Percentiles rank a stretch among this genome's conserved stretches.
phyloP scores from a whole-genome alignment of 1,140 invertebrate species.

The Epicauta chinensis region DNA sequence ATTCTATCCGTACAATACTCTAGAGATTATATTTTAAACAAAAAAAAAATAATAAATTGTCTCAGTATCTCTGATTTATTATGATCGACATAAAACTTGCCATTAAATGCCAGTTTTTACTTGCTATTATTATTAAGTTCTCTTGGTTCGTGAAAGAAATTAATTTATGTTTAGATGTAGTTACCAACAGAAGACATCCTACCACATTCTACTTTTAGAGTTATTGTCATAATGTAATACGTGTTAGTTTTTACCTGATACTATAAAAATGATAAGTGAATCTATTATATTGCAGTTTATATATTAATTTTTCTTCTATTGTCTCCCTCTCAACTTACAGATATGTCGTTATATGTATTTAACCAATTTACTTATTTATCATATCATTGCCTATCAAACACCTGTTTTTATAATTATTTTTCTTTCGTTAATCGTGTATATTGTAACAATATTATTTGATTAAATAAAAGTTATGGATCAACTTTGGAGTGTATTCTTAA shows the following conservation, averaged over 20 bases:
- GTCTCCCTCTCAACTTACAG: slow-evolving; percentile 15
- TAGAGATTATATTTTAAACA: slow-evolving; percentile 7
- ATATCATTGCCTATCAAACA: slow-evolving; percentile 19
- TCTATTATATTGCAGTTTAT: too few species aligned
- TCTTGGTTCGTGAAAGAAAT: neutral
- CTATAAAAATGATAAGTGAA: too few species aligned
- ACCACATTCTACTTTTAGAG: slow-evolving; percentile 20
- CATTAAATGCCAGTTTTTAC: slow-evolving; percentile 39
- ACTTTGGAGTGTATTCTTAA: neutral
- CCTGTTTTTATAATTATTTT: slow-evolving; percentile 15
- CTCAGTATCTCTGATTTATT: slow-evolving; percentile 21
- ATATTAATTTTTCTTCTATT: slow-evolving; percentile 1
- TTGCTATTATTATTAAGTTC: slow-evolving; percentile 25
- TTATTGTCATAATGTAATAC: slow-evolving; percentile 10
- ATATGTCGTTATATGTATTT: slow-evolving; percentile 24
- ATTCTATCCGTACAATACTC: too few species aligned
- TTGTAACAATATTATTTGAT: slow-evolving; percentile 29
- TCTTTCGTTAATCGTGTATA: slow-evolving; percentile 25
- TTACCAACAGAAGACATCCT: slow-evolving; percentile 27
- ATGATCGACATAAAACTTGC: slow-evolving; percentile 27
- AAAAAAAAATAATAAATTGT: slow-evolving; percentile 19
- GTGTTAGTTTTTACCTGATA: slow-evolving; percentile 16
- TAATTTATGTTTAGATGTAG: slow-evolving; percentile 27
- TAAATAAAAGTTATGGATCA: slow-evolving; percentile 14
- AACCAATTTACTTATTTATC: slow-evolving; percentile 26